Conservation (phyloP, 2,797 vertebrate species). For the Knipowitschia caucasica region DNA sequence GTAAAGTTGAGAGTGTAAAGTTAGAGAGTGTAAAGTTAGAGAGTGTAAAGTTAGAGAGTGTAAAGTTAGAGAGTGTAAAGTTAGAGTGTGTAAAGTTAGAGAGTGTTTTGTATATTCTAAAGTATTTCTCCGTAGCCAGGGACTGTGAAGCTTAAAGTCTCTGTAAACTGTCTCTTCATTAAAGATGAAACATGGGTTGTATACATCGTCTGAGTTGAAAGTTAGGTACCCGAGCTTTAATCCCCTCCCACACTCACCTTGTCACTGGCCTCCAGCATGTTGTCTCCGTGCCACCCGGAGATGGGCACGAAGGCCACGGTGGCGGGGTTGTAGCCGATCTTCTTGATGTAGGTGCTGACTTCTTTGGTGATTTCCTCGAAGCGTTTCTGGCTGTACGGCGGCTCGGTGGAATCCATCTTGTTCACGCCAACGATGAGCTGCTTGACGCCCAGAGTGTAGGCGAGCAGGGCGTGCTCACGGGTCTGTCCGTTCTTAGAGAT, state of each 20-base stretch:
- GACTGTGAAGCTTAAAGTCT: no score
- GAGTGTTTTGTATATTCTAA: no score
- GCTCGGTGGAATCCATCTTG: slow-evolving; percentile 84
- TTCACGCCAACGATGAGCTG: slow-evolving; percentile 80
- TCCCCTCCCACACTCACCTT: slow-evolving; percentile 76
- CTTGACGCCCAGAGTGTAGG: slow-evolving; percentile 79
- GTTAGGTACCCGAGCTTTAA: no score
- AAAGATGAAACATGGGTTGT: no score
- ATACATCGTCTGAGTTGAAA: no score
- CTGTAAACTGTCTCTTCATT: no score
- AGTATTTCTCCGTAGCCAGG: no score
- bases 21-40: no score
- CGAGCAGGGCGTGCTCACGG: slow-evolving; percentile 80
- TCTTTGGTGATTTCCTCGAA: slow-evolving; percentile 82
- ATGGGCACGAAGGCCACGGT: slow-evolving; percentile 78
- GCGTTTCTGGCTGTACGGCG: slow-evolving; percentile 77
- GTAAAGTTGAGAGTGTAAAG: no score
- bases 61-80: no score
- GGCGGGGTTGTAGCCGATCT: slow-evolving; percentile 82
- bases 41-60: no score
- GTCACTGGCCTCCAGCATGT: slow-evolving; percentile 78
- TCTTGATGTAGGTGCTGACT: slow-evolving; percentile 82
- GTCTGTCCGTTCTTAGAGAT: slow-evolving; percentile 84
- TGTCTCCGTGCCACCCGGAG: slow-evolving; percentile 83
- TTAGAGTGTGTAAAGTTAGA: no score